These are phyloP conservation scores for Lutjanus argentimaculatus DNA, from an alignment of 2,797 vertebrate species.

Conservation along the genomic window DNA sequence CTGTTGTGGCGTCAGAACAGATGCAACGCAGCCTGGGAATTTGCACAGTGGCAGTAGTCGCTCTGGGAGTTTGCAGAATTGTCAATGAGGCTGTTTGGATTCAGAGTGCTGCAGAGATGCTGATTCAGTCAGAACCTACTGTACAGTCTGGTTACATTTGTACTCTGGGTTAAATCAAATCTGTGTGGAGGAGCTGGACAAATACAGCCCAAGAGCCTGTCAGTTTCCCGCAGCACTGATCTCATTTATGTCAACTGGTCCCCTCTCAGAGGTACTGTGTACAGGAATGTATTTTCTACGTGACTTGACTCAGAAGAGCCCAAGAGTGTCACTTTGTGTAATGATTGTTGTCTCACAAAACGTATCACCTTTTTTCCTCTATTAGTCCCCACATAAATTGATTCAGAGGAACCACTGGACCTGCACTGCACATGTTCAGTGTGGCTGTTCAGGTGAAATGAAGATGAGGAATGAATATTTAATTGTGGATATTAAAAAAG, in stretches of 20 bases:
- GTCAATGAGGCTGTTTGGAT: slow-evolving; percentile 45
- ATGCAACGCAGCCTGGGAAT: slow-evolving; percentile 37
- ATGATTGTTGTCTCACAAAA: neutral
- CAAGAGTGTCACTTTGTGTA: neutral
- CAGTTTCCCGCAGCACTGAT: neutral
- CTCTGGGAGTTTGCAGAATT: slow-evolving; percentile 35
- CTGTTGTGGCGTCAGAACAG: slow-evolving; percentile 38
- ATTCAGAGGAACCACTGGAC: neutral
- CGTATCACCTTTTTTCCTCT: neutral
- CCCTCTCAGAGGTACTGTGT: neutral
- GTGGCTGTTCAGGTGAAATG: neutral
- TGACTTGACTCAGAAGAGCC: neutral
- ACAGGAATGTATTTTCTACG: neutral
- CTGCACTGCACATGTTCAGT: neutral
- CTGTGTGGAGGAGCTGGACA: slow-evolving; percentile 1
- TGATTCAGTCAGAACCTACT: slow-evolving; percentile 14
- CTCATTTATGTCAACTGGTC: slow-evolving; percentile 18
- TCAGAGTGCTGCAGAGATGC: slow-evolving; percentile 27
- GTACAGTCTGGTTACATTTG: slow-evolving; percentile 18
- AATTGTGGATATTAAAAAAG: slow-evolving; percentile 5
- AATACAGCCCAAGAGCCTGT: neutral
- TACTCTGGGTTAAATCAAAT: slow-evolving; percentile 24
- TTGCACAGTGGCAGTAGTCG: slow-evolving; percentile 17
- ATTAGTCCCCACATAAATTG: neutral
- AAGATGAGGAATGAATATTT: slow-evolving; percentile 21